Conservation (phyloP, 2,888 invertebrate species). For the Hetaerina titia region DNA sequence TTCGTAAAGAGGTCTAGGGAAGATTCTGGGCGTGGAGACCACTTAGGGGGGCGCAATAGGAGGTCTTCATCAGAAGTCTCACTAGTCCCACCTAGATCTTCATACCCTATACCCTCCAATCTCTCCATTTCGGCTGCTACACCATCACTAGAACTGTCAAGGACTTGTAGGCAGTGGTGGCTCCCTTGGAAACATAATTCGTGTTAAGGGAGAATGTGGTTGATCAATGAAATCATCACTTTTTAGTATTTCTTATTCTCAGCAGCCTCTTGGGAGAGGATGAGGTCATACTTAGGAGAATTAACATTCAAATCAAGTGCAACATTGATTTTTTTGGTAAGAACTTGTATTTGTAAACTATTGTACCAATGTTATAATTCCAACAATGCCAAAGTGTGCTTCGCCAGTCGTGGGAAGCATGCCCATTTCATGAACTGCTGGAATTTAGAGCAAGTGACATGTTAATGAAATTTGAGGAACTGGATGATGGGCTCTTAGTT, state of each 20-base stretch:
- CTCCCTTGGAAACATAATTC: slow-evolving; percentile 69
- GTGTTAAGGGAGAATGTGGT: slow-evolving; percentile 58
- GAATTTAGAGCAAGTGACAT: slow-evolving; percentile 41
- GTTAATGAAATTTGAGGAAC: slow-evolving; percentile 14
- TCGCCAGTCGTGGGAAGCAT: slow-evolving; percentile 54
- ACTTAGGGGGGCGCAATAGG: slow-evolving; percentile 27
- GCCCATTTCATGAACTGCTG: slow-evolving; percentile 53
- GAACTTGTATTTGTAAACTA: slow-evolving; percentile 56
- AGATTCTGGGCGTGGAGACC: neutral
- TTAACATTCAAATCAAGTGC: slow-evolving; percentile 28
- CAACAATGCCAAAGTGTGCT: slow-evolving; percentile 67
- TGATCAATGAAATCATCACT: neutral
- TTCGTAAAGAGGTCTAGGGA: slow-evolving; percentile 86
- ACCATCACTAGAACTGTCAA: slow-evolving; percentile 36
- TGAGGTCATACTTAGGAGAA: slow-evolving; percentile 23
- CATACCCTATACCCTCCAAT: neutral
- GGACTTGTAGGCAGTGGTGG: slow-evolving; percentile 69
- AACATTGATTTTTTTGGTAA: slow-evolving; percentile 30
- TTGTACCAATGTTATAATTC: slow-evolving; percentile 66
- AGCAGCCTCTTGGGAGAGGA: neutral
- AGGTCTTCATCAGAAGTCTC: slow-evolving; percentile 37
- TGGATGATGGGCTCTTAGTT: slow-evolving; percentile 29
- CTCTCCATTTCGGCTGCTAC: slow-evolving; percentile 39
- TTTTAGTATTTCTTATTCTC: slow-evolving; percentile 45
- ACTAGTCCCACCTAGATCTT: neutral